These are phyloP conservation scores for Aramus guarauna DNA, from an alignment of 2,113 vertebrate genomes.

Conservation along the genomic window DNA sequence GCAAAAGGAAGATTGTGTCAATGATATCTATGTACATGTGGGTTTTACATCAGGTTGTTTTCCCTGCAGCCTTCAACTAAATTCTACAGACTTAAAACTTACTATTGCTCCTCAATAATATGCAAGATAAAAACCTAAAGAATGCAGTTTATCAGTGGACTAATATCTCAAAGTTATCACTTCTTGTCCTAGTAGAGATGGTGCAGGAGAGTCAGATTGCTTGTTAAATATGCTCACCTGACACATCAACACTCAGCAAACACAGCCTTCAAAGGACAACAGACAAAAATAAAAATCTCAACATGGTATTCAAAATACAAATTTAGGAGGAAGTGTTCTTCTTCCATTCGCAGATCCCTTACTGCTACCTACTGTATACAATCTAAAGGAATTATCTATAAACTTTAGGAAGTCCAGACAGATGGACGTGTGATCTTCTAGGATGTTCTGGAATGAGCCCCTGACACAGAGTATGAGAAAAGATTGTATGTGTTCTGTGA, in stretches of 20 bases:
- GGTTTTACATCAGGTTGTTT: background rate
- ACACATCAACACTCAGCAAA: background rate
- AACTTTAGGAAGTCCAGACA: background rate
- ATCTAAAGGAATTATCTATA: background rate
- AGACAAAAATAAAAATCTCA: background rate
- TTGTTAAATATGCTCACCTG: background rate
- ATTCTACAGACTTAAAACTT: background rate
- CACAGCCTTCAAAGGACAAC: background rate
- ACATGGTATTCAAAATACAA: background rate
- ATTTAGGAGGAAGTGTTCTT: background rate
- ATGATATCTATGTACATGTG: fast-evolving
- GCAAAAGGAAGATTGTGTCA: background rate
- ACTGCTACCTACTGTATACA: background rate
- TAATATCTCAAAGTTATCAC: background rate
- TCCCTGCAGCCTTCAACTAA: background rate
- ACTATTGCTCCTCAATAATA: background rate
- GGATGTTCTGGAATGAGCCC: background rate
- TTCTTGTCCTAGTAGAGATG: background rate
- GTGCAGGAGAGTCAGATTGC: background rate
- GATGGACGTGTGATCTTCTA: background rate
- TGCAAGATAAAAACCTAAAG: background rate
- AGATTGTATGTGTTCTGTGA: background rate
- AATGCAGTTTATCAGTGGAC: background rate
- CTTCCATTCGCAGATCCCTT: background rate
- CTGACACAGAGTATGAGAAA: background rate